Evolutionary conservation across 2,888 invertebrate species (phyloP), one percentile per base, ranked within the genome.

Genomic region (Elegia similella): DNA sequence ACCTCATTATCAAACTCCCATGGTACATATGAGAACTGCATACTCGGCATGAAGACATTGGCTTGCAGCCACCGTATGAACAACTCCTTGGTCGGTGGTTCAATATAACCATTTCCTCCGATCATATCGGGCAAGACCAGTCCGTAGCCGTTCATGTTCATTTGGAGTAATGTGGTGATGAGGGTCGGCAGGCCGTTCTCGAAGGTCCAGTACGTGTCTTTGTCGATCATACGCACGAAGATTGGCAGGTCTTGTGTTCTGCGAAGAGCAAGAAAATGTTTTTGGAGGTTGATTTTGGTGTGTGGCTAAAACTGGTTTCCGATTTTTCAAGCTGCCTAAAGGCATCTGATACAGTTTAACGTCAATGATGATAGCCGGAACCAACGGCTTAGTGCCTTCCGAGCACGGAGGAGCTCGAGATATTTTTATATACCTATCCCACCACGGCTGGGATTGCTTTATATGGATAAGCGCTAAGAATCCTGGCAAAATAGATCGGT

Each of bases 61-160:
- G 95, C 94, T 73, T 96, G 95, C 30, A 95, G 84, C 96, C 96
- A 97, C 46, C 96, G 87, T 17, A 96, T 93, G 71, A 94, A 95
- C 43, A 95, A 76, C 75, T 95, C 94, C 64, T 93, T 93, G 32
- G 84, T 86, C 0, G 93, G 88, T 0, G 79, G 76, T 52, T 89
- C 92, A 5, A 85, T 82, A 65, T 80, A 84, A 0, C 93, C 93
- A 60, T 94, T 94, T 3, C 95, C 95, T 0, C 94, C 95, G 30
- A 95, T 93, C 94, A 96, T 95, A 72, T 96, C 96, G 0, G 96
- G 96, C 46, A 96, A 79, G n/a, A 96, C 94, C 66, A 94, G 92
- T 0, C 95, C 93, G 79, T 95, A 95, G 0, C 95, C 95, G 60
- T 93, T 87, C 64, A 94, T 81, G 67, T 86, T 92, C 83, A 92